phyloP scores from a whole-genome alignment of 2,113 vertebrate genomes.

The Otolemur garnettii region DNA sequence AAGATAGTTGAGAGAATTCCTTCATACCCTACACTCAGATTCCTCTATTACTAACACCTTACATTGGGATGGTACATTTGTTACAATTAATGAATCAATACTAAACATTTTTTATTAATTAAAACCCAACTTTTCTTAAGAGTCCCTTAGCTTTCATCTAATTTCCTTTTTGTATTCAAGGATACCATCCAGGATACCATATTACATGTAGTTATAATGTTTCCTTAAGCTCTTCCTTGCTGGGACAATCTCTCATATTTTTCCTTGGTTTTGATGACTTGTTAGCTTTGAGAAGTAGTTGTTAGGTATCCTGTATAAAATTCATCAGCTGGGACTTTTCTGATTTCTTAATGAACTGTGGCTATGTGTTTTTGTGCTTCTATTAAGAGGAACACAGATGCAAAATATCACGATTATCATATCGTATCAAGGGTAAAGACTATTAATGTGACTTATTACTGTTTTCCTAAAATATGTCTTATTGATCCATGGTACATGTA shows the following conservation, averaged over 20 bases:
- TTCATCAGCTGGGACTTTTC: neutral
- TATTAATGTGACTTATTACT: neutral
- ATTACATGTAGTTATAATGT: neutral
- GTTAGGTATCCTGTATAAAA: neutral
- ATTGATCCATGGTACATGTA: neutral
- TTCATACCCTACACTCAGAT: neutral
- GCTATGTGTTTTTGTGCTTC: neutral
- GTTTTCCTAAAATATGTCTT: neutral
- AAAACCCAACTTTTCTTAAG: neutral
- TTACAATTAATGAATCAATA: conserved; percentile 13
- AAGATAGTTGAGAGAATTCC: neutral
- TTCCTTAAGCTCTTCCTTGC: neutral
- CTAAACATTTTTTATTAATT: conserved; percentile 20
- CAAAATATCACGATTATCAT: neutral
- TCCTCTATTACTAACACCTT: neutral
- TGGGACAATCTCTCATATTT: neutral
- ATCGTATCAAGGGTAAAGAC: neutral
- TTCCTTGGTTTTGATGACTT: neutral
- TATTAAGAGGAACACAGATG: neutral
- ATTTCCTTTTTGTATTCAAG: neutral
- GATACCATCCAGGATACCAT: neutral
- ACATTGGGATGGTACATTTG: neutral
- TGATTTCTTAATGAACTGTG: neutral
- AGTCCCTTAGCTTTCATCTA: conserved; percentile 22
- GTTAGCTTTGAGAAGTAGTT: neutral